Conservation (phyloP, 2,888 invertebrate genomes). For the Lamellibrachia columna region DNA sequence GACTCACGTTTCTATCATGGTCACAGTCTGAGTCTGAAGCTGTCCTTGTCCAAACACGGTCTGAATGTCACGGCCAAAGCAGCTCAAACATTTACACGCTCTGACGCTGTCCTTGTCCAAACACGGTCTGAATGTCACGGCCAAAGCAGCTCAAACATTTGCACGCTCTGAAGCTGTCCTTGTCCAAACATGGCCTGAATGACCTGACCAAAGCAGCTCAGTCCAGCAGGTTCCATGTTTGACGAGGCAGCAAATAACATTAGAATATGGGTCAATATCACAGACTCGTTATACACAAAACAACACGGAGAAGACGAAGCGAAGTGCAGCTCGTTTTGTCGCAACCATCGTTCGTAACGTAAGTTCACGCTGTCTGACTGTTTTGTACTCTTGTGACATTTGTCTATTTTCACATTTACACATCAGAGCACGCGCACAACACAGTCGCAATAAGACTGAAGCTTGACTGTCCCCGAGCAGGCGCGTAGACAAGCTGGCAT, state of each 20-base stretch:
- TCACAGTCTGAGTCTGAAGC: not conserved
- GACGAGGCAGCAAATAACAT: not conserved
- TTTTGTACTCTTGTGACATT: too few relatives aligned
- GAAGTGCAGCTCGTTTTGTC: not conserved
- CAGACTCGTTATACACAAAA: not conserved
- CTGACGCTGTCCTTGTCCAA: not conserved
- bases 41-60: not conserved
- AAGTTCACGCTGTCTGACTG: too few relatives aligned
- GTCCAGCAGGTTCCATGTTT: not conserved
- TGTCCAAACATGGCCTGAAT: not conserved
- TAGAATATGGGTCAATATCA: not conserved
- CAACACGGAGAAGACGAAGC: not conserved
- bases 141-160: too few relatives aligned
- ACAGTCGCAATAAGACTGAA: too few relatives aligned
- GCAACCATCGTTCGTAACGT: not conserved
- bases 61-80: not conserved
- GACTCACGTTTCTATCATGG: not conserved
- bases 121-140: too few relatives aligned
- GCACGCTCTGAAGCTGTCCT: not conserved
- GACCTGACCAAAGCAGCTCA: not conserved
- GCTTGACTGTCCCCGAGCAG: not conserved
- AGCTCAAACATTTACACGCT: not conserved
- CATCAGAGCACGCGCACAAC: too few relatives aligned
- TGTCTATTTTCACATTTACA: too few relatives aligned
- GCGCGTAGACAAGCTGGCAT: not conserved